Base-by-base conservation (phyloP, 1,140 invertebrate genomes). In the Rhagoletis zephyria region DNA sequence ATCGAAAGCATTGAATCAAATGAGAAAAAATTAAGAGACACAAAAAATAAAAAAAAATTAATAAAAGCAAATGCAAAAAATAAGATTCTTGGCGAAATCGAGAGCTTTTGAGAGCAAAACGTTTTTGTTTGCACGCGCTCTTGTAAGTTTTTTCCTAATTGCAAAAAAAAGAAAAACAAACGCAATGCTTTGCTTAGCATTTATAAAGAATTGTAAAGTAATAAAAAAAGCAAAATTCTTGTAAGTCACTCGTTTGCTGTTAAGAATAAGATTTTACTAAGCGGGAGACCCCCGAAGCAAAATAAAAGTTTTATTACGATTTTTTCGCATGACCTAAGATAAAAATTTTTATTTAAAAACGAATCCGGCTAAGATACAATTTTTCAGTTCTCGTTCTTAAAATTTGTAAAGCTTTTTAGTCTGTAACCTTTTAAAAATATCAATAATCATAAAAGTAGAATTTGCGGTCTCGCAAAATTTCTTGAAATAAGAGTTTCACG, bases 31-130 rank as follows among this genome's bases (percentile, higher is more conserved):
- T 74, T 48, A 74, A 30, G 30, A 30, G 30, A 48, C 9, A 51
- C 4, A 48, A 74, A 16, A 51, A 74, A 74, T n/a, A 16, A 0
- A 16, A 63, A 14, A 12, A 63, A 63, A 16, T 63, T 30, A 30
- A 30, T 30, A 30, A 30, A 30, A 30, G 30, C 30, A 30, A 30
- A 30, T 30, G 30, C 30, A 30, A 30, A 30, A 30, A 30, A 30
- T 30, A 30, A 30, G 12, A 14, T 16, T 9, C 61, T n/a, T 16
- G 4, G 61, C 12, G 30, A 30, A 63, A 74, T 51, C 40, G 42
- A 51, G 14, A 56, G 74, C 51, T 81, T 81, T 74, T 56, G 48
- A 30, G 74, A 81, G 74, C 74, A 14, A 1, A 51, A 19, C 74
- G 1, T 81, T 1, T 14, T 70, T 14, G 42, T 4, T 51, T 7